Conservation (phyloP, 2,888 invertebrate genomes). For the Oligia strigilis region DNA sequence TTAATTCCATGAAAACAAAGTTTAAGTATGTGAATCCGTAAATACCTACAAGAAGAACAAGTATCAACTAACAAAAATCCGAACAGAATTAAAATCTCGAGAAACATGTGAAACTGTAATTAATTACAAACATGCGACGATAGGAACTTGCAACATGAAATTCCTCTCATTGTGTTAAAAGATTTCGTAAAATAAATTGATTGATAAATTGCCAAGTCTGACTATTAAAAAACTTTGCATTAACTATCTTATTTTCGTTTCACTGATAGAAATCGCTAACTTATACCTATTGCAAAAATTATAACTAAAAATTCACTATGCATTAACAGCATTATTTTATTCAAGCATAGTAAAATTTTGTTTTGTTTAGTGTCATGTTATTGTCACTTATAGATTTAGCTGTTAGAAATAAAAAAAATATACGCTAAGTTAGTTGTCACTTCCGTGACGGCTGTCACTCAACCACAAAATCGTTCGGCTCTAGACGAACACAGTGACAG, state of each 20-base stretch:
- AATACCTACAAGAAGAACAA: not conserved
- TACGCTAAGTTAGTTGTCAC: slow-evolving; percentile 63
- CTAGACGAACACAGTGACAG: slow-evolving; percentile 74
- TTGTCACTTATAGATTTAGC: slow-evolving; percentile 41
- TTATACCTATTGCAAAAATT: not conserved
- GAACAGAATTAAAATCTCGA: slow-evolving; percentile 15
- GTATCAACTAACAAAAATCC: slow-evolving; percentile 3
- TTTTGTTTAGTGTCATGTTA: slow-evolving; percentile 58
- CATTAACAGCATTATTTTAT: slow-evolving; percentile 11
- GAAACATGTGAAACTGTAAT: slow-evolving; percentile 43
- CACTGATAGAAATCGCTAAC: not conserved
- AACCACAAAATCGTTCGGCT: slow-evolving; percentile 68
- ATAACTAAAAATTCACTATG: not conserved
- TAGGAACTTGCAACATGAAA: slow-evolving; percentile 33
- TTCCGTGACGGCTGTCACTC: slow-evolving; percentile 69
- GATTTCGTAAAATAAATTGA: slow-evolving; percentile 45
- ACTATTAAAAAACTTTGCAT: not conserved
- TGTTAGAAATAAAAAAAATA: slow-evolving; percentile 57
- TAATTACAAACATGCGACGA: slow-evolving; percentile 32
- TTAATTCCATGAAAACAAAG: not conserved
- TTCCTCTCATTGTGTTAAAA: slow-evolving; percentile 40
- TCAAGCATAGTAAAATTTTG: not conserved
- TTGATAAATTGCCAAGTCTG: slow-evolving; percentile 6
- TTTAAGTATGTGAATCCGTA: not conserved
- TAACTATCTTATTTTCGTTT: not conserved